phyloP scores from a whole-genome alignment of 1,140 invertebrate species.

The Brachionus paranguensis region DNA sequence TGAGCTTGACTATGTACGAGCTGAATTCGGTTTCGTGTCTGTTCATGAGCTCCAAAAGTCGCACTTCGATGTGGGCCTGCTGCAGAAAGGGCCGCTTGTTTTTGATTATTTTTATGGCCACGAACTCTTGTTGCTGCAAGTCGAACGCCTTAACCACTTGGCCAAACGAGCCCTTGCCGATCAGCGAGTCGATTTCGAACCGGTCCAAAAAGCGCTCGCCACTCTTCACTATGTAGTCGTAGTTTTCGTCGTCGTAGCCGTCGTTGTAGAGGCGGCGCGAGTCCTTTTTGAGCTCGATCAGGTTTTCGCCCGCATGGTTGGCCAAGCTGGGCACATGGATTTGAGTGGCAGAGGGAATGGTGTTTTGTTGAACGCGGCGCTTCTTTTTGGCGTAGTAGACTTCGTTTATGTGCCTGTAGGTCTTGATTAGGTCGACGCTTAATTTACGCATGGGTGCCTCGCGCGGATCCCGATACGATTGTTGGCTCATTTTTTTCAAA shows the following conservation, averaged over 20 bases:
- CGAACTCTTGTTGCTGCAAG: slow-evolving; percentile 89
- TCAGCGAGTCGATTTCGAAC: slow-evolving; percentile 96
- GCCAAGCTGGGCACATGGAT: not conserved
- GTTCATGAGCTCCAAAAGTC: slow-evolving; percentile 98
- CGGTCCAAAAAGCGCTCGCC: slow-evolving; percentile 98
- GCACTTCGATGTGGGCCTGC: slow-evolving; percentile 99
- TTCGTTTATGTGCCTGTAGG: slow-evolving; percentile 99
- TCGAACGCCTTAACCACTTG: slow-evolving; percentile 99
- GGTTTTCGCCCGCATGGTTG: slow-evolving; percentile 55
- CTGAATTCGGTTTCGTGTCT: slow-evolving; percentile 80
- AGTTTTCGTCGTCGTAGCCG: slow-evolving; percentile 94
- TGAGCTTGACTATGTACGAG: slow-evolving; percentile 99
- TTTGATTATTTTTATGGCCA: slow-evolving; percentile 99
- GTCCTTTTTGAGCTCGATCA: slow-evolving; percentile 76
- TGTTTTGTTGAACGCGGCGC: slow-evolving; percentile 61
- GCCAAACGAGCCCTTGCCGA: slow-evolving; percentile 94
- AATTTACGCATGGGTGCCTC: slow-evolving; percentile 88
- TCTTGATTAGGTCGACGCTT: slow-evolving; percentile 98
- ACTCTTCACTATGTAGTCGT: slow-evolving; percentile 98
- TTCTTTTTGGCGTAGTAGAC: slow-evolving; percentile 98
- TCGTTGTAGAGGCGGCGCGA: slow-evolving; percentile 91
- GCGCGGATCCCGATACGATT: slow-evolving; percentile 75
- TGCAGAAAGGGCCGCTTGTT: slow-evolving; percentile 99
- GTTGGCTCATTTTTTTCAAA: slow-evolving; percentile 10
- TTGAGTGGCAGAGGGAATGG: not conserved